phyloP scores from a whole-genome alignment of 1,140 invertebrate genomes.

The Tetragonula clypearis region DNA sequence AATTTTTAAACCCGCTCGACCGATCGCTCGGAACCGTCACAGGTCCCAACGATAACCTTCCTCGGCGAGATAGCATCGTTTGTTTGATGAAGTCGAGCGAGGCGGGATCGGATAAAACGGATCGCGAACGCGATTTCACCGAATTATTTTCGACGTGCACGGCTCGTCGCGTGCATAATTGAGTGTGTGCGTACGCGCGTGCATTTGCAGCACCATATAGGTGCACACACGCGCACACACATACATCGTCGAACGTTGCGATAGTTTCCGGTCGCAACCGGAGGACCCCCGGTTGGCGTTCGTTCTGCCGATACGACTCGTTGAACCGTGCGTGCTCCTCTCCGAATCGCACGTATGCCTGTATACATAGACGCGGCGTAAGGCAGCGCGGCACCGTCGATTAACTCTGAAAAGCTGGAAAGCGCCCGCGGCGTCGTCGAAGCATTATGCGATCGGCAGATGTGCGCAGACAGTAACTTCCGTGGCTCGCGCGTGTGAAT shows the following conservation, averaged over 20 bases:
- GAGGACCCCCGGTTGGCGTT: not conserved
- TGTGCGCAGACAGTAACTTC: conserved; percentile 21
- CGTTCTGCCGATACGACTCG: conserved; percentile 16
- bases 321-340: conserved; percentile 9
- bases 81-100: not conserved
- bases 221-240: no score
- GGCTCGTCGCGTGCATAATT: conserved; percentile 10
- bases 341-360: not conserved
- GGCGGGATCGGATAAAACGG: not conserved
- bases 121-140: not conserved
- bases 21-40: not conserved
- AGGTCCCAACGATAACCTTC: not conserved
- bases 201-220: no score
- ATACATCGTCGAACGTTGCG: not conserved
- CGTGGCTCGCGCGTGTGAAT: not conserved
- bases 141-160: conserved; percentile 20
- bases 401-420: conserved; percentile 46
- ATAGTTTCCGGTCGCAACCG: conserved; percentile 20
- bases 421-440: conserved; percentile 22
- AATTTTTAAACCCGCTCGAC: not conserved
- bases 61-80: not conserved
- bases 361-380: not conserved
- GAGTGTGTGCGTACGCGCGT: not conserved
- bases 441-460: conserved; percentile 37
- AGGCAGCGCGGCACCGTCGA: conserved; percentile 23